Percentiles rank a stretch among this genome's conserved stretches.
These are phyloP conservation scores for Bubalus kerabau DNA, from an alignment of 2,113 vertebrate species.

Conservation along the genomic window DNA sequence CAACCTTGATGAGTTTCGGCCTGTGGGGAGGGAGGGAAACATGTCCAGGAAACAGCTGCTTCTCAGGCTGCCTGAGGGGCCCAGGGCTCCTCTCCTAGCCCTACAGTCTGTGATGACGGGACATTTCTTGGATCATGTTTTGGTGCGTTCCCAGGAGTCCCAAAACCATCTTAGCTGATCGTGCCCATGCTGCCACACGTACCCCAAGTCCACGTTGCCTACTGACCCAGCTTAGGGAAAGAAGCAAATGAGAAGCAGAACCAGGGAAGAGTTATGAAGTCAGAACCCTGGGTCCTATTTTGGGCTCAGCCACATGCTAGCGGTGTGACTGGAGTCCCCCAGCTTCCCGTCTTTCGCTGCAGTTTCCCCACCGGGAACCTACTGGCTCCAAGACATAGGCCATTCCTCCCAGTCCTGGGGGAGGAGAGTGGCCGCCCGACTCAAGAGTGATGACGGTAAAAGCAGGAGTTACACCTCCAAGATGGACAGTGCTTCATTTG, in stretches of 20 bases:
- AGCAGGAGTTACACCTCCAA: neutral
- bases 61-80: neutral
- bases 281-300: neutral
- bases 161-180: neutral
- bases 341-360: neutral
- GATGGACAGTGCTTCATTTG: neutral
- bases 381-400: neutral
- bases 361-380: neutral
- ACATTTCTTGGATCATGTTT: neutral
- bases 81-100: neutral
- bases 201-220: neutral
- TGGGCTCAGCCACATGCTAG: neutral
- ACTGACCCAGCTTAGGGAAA: neutral
- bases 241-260: conserved; percentile 3
- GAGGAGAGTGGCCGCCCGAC: neutral
- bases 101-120: neutral
- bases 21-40: neutral
- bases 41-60: neutral
- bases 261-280: neutral
- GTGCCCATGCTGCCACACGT: fast-evolving
- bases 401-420: neutral
- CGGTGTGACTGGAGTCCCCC: neutral
- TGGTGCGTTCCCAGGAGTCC: neutral
- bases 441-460: neutral
- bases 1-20: neutral